Evolutionary conservation across 2,113 vertebrate species (phyloP).

Genomic region (Probosciger aterrimus): DNA sequence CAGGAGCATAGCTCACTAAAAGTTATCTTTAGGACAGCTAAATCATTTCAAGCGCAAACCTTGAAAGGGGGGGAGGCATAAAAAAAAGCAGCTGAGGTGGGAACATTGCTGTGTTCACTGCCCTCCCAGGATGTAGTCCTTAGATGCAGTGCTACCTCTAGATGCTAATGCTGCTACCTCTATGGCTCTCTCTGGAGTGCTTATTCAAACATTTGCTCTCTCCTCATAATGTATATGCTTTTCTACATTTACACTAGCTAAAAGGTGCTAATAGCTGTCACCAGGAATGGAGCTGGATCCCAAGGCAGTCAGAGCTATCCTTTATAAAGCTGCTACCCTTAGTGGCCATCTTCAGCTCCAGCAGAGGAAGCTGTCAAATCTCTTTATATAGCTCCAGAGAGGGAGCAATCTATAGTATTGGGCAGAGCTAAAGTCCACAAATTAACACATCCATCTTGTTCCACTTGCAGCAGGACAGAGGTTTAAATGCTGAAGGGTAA

Average conservation of each 20-base stretch:
- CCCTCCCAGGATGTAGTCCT: background rate
- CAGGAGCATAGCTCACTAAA: background rate
- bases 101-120: background rate
- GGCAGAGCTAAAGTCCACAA: background rate
- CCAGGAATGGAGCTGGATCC: background rate
- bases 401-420: accelerated
- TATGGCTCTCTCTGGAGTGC: background rate
- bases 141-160: background rate
- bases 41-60: background rate
- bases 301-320: background rate
- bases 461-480: background rate
- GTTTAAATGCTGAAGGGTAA: background rate
- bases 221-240: background rate
- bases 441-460: background rate
- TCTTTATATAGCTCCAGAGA: background rate
- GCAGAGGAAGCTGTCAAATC: background rate
- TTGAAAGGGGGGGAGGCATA: background rate
- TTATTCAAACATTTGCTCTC: background rate
- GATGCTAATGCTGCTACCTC: background rate
- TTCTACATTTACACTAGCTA: background rate
- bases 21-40: background rate
- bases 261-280: background rate
- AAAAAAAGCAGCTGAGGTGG: background rate
- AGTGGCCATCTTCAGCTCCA: background rate
- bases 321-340: background rate